Evolutionary conservation across 2,888 invertebrate species (phyloP).

Genomic region (Orthosia gracilis): DNA sequence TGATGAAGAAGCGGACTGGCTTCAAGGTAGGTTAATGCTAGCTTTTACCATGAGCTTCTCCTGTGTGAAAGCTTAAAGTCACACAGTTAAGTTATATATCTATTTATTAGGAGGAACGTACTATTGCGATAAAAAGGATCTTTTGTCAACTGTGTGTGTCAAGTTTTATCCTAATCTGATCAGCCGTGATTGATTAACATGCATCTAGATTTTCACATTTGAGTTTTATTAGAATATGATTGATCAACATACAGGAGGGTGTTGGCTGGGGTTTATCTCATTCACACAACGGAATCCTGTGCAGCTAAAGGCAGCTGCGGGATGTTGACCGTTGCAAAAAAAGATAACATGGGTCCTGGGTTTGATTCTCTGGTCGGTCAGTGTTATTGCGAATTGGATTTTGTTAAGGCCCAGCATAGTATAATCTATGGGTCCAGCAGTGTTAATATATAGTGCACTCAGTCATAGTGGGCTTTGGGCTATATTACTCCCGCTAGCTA

Average conservation of each 20-base stretch:
- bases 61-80: too few relatives aligned
- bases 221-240: too few relatives aligned
- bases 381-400: background rate
- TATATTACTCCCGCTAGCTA: background rate
- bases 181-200: too few relatives aligned
- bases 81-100: too few relatives aligned
- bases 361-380: background rate
- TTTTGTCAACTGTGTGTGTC: too few relatives aligned
- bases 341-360: background rate
- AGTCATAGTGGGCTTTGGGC: too few relatives aligned
- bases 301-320: background rate
- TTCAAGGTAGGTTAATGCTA: constrained; percentile 30
- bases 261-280: background rate
- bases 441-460: too few relatives aligned
- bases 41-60: background rate
- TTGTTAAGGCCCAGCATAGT: background rate
- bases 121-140: too few relatives aligned
- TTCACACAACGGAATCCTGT: background rate
- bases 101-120: too few relatives aligned
- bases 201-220: too few relatives aligned
- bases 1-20: constrained; percentile 4
- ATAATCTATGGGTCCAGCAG: background rate
- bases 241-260: background rate
- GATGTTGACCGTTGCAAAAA: background rate
- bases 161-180: too few relatives aligned